Evolutionary conservation across 35 echinoderm and acorn worm genomes (phyloP), one percentile per base, ranked within the genome.

Genomic region (Lytechinus variegatus): DNA sequence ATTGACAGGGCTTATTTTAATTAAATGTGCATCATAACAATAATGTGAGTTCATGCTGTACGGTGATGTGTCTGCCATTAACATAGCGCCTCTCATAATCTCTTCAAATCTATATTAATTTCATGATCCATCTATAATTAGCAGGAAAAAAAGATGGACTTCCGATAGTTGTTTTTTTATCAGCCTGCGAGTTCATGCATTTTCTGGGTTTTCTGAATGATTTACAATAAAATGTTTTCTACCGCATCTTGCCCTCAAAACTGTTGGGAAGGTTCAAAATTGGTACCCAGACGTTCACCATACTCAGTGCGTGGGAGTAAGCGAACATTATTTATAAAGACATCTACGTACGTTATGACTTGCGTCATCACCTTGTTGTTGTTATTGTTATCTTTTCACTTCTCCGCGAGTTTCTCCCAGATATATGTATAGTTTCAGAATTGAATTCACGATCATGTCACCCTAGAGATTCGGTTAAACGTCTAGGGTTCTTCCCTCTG

Each of bases 351-450:
- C 88, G 88, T 33, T 90, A 33, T 54, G 28, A 90, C 52, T 90
- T 90, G 88, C 88, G 88, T 90, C 88, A 90, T 90, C 88, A 90
- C 16, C 29, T 90, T 54, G 88, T 90, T 90, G 88, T 90, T 90
- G 88, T 90, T 16, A n/a, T 5, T 79, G 19, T 79, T 79, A 44
- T 44, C n/a, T 24, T 79, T 79, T 71, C 55, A 11, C 13, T 79
- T 16, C 8, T 24, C n/a, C 66, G n/a, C 14, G 19, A 79, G 19
- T 79, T 24, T 79, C 66, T 79, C 66, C n/a, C 66, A 79, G 66
- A 79, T 44, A 44, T 19, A 3, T 79, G 16, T 79, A 79, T 79
- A 16, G 66, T 24, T 79, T 0, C 66, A 79, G 66, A 79, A 79
- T 53, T 28, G n/a, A 10, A 90, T 56, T 54, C 92, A 92, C n/a